Base-by-base conservation (phyloP, 2,113 vertebrate genomes). In the Nerophis ophidion region DNA sequence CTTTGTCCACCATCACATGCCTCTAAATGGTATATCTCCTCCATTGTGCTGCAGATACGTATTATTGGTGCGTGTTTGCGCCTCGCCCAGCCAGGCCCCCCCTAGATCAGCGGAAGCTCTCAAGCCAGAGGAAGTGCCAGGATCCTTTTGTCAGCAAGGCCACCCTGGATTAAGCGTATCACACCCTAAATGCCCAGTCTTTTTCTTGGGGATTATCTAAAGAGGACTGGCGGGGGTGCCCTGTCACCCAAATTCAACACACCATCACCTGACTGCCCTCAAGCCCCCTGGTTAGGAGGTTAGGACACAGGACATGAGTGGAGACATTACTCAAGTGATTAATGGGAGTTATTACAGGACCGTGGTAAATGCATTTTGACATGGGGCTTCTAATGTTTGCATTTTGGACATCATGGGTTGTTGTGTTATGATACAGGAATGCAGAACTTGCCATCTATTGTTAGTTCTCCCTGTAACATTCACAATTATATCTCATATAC, bases 181-280 rank as follows among this genome's bases (percentile, higher is more conserved):
- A 57, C 72, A 77, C 68, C 78, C 81, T 84, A 84, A 91, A 86
- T 82, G 80, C 75, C 15, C 65, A 42, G 67, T 79, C 75, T 86
- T 90, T 91, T 82, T 86, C 67, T 55, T 57, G 72, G 80, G 86
- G 90, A 90, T 90, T 89, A 90, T 73, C 63, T 50, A 46, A 68
- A 35, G 33, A 48, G 46, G 58, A 12, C n/a, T 17, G 33, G 45
- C 26, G 5, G 67, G 76, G 81, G 75, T 48, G 33, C 65, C 68
- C 84, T 84, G 87, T 89, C 90, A 87, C 73, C 83, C 77, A 88
- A 76, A 89, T 88, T 87, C 81, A 83, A 81, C 83, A 84, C 81
- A 81, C 71, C 61, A 48, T 71, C 66, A 68, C 65, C 44, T 68
- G 61, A 46, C 69, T 16, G 48, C 68, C 75, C 74, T 69, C 60